phyloP scores from a whole-genome alignment of 2,797 vertebrate genomes.

The Cetoscarus ocellatus region DNA sequence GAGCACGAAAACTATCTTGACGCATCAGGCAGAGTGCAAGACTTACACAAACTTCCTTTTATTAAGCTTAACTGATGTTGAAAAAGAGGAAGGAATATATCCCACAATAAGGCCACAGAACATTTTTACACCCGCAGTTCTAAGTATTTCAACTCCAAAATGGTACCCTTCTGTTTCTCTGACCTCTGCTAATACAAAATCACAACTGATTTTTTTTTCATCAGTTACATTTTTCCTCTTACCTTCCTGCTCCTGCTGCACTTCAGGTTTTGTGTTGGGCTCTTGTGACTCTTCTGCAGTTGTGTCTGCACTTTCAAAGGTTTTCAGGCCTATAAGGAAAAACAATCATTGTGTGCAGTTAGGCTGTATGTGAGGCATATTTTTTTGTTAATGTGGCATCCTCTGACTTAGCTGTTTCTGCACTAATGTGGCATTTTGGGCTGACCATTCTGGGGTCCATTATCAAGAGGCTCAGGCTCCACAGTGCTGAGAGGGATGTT shows the following conservation, averaged over 20 bases:
- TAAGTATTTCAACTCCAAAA: neutral
- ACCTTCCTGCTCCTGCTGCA: slow-evolving; percentile 67
- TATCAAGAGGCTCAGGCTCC: slow-evolving; percentile 50
- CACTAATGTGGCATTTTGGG: neutral
- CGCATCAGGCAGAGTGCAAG: neutral
- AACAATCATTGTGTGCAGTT: neutral
- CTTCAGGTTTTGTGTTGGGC: slow-evolving; percentile 27
- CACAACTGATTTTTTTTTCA: neutral
- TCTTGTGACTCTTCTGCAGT: slow-evolving; percentile 19
- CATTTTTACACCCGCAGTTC: neutral
- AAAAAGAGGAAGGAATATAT: slow-evolving; percentile 67
- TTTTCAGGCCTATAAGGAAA: slow-evolving; percentile 66
- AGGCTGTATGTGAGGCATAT: neutral
- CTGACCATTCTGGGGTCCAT: slow-evolving; percentile 70
- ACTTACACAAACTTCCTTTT: slow-evolving; percentile 53
- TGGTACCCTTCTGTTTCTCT: neutral
- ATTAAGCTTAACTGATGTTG: slow-evolving; percentile 32
- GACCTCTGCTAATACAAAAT: neutral
- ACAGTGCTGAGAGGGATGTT: slow-evolving; percentile 75
- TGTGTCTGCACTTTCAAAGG: slow-evolving; percentile 54
- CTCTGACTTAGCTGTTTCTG: neutral
- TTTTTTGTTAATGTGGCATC: neutral
- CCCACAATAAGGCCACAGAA: slow-evolving; percentile 1
- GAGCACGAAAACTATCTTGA: neutral
- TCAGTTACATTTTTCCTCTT: slow-evolving; percentile 6